Evolutionary conservation across 1,140 invertebrate genomes (phyloP), one percentile per base, ranked within the genome.

Genomic region (Drosophila ficusphila): DNA sequence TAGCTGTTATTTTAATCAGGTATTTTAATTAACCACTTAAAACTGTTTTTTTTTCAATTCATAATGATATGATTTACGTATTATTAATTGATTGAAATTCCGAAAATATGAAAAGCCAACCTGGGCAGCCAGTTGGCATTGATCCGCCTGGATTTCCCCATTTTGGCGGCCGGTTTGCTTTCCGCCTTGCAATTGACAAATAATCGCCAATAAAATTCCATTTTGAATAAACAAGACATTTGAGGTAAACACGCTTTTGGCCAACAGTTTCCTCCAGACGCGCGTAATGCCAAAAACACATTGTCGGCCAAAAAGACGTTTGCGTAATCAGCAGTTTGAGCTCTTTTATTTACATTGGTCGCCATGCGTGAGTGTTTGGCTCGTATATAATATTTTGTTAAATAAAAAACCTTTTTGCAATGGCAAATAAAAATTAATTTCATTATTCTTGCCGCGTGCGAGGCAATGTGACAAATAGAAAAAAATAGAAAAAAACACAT

Each of bases 291-390:
- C 11, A 11, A 33, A 51, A 47, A 71, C n/a, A 52, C 44, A 52
- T 71, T 58, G 27, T 61, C 47, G 39, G 47, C 60, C 25, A 42
- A 46, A 42, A 46, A 48, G 42, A 31, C 39, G 68, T 67, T 86
- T 86, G 81, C 81, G 81, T 81, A 86, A 86, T 88, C 82, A 74
- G 68, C 82, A 64, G 60, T 54, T 74, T 64, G 67, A 47, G 71
- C 62, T 69, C 58, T 69, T 71, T 74, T 88, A 86, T 88, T 85
- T 81, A 76, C 76, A 64, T 64, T 67, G 51, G 51, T 27, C 38
- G 38, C 18, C 51, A 29, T 53, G 29, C 25, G 41, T 38, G 25
- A 39, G 21, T 39, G 49, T 31, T n/a, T 38, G 21, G 54, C 42
- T 76, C 56, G 60, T 62, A 81, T 81, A 68, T 77, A 79, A 71